Evolutionary conservation across 2,888 invertebrate species (phyloP).

Genomic region (Embidobia sp.): DNA sequence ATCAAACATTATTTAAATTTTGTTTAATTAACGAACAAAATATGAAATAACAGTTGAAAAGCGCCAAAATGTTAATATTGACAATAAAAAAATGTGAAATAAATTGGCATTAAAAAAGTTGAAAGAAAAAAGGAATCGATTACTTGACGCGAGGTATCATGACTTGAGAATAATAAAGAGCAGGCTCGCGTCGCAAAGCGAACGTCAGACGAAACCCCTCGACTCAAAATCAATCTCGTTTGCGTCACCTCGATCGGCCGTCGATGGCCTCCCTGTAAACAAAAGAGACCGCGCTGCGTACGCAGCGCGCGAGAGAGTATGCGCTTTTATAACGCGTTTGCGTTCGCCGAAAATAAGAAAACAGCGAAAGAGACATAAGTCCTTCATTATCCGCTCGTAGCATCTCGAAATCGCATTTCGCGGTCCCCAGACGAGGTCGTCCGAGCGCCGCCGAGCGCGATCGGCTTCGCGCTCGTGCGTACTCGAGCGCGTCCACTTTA

Average conservation of each 20-base stretch:
- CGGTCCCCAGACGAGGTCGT: slow-evolving; percentile 61
- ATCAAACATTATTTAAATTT: too few species aligned
- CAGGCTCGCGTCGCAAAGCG: too few species aligned
- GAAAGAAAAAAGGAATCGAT: too few species aligned
- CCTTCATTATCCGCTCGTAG: slow-evolving; percentile 59
- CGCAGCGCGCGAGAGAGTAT: slow-evolving; percentile 44
- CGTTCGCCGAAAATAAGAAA: slow-evolving; percentile 48
- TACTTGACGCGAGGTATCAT: too few species aligned
- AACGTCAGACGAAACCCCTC: slow-evolving; percentile 7
- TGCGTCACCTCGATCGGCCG: slow-evolving; percentile 51
- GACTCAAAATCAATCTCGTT: slow-evolving; percentile 52
- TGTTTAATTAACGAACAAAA: too few species aligned
- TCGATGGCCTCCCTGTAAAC: slow-evolving; percentile 53
- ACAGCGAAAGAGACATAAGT: slow-evolving; percentile 50
- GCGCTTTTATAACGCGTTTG: slow-evolving; percentile 49
- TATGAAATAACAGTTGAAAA: too few species aligned
- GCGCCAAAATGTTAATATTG: too few species aligned
- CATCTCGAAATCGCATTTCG: slow-evolving; percentile 64
- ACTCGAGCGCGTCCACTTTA: slow-evolving; percentile 26
- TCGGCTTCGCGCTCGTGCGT: slow-evolving; percentile 16
- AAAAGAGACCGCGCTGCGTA: slow-evolving; percentile 43
- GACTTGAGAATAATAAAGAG: background rate
- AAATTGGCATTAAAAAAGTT: too few species aligned
- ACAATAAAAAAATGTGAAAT: too few species aligned
- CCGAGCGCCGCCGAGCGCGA: slow-evolving; percentile 30